Conservation (phyloP, 2,888 invertebrate species). For the Celastrina argiolus region DNA sequence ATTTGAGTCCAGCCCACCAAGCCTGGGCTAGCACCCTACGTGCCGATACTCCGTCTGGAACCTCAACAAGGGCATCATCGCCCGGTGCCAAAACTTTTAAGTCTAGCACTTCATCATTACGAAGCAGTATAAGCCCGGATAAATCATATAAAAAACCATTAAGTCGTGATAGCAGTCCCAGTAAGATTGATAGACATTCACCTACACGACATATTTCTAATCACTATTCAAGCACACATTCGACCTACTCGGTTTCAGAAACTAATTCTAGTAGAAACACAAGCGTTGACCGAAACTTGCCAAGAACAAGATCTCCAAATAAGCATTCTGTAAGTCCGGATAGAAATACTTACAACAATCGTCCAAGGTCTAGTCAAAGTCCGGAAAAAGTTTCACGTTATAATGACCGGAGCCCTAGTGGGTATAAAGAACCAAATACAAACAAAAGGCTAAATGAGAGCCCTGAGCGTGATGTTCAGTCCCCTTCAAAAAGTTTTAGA, state of each 20-base stretch:
- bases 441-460: conserved; percentile 41
- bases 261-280: conserved; percentile 44
- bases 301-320: conserved; percentile 48
- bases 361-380: conserved; percentile 48
- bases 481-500: conserved; percentile 21
- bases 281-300: conserved; percentile 49
- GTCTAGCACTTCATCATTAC: conserved; percentile 72
- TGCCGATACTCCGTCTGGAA: conserved; percentile 78
- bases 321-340: conserved; percentile 51
- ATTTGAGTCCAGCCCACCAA: conserved; percentile 84
- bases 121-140: conserved; percentile 75
- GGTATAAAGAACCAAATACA: conserved; percentile 38
- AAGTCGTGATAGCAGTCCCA: conserved; percentile 58
- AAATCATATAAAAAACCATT: conserved; percentile 53
- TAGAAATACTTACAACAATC: conserved; percentile 42
- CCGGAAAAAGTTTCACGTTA: conserved; percentile 51
- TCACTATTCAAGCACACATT: conserved; percentile 49
- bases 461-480: conserved; percentile 34
- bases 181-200: conserved; percentile 51
- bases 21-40: conserved; percentile 86
- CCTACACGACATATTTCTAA: conserved; percentile 52
- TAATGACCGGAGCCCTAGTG: conserved; percentile 41
- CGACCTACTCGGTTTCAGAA: conserved; percentile 49
- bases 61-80: conserved; percentile 74
- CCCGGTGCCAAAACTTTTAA: conserved; percentile 73